Percentiles rank a stretch among this genome's conserved stretches.
Conservation (phyloP, 2,888 invertebrate genomes). For the Euspilapteryx auroguttella region DNA sequence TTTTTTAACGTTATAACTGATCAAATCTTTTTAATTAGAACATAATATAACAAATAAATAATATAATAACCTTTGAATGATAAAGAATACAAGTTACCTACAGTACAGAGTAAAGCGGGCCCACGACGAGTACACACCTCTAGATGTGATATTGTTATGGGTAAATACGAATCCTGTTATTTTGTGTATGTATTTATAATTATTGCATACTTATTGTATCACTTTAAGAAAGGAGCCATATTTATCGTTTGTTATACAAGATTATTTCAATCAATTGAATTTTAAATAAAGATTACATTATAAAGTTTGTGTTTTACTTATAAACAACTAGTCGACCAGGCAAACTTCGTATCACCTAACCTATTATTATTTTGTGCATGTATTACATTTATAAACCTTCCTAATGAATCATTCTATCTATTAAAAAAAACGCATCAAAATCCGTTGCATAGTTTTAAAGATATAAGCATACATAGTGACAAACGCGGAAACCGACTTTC, state of each 20-base stretch:
- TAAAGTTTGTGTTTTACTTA: too few relatives aligned
- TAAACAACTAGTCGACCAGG: too few relatives aligned
- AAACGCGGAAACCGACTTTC: too few relatives aligned
- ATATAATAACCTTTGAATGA: constrained; percentile 1
- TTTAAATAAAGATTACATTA: not conserved
- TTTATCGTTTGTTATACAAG: constrained; percentile 49
- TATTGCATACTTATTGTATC: constrained; percentile 27
- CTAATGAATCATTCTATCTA: too few relatives aligned
- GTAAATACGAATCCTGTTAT: constrained; percentile 40
- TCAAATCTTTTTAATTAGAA: too few relatives aligned
- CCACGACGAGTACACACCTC: constrained; percentile 20
- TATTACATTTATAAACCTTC: too few relatives aligned
- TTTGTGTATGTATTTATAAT: constrained; percentile 38
- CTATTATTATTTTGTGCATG: too few relatives aligned
- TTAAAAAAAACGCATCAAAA: too few relatives aligned
- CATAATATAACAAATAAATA: not conserved
- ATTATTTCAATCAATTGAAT: constrained; percentile 35
- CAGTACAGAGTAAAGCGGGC: constrained; percentile 32
- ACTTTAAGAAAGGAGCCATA: constrained; percentile 42
- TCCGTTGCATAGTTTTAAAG: too few relatives aligned
- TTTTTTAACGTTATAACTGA: too few relatives aligned
- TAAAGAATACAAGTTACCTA: constrained; percentile 7
- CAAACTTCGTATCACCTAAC: too few relatives aligned
- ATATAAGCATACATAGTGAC: too few relatives aligned
- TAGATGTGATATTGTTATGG: constrained; percentile 55